Percentiles rank a stretch among this genome's conserved stretches.
Evolutionary conservation across 2,113 vertebrate species (phyloP).

Genomic region (Azemiops feae): DNA sequence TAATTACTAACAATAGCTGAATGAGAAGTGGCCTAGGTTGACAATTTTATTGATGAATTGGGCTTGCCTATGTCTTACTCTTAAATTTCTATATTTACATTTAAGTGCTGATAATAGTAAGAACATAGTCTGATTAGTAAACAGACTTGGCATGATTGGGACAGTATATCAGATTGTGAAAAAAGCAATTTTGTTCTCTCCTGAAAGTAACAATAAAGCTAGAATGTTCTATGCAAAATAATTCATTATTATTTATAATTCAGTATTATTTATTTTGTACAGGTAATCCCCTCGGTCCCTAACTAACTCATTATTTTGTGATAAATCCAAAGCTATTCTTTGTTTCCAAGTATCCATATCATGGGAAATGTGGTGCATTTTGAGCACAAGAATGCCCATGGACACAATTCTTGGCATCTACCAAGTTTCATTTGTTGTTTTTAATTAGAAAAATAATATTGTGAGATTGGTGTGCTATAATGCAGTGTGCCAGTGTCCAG

Average conservation of each 20-base stretch:
- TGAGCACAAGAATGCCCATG: not conserved
- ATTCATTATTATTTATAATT: not conserved
- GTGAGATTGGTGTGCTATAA: not conserved
- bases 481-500: not conserved
- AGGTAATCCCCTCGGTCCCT: not conserved
- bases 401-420: not conserved
- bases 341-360: not conserved
- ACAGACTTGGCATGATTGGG: constrained; percentile 60
- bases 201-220: constrained; percentile 47
- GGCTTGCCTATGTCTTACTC: constrained; percentile 56
- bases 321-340: not conserved
- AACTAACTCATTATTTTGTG: not conserved
- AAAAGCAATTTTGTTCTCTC: constrained; percentile 53
- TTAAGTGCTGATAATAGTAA: constrained; percentile 61
- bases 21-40: constrained; percentile 62
- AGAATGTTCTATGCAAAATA: constrained; percentile 26
- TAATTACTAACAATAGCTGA: constrained; percentile 62
- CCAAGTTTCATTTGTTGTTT: not conserved
- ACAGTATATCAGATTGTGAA: constrained; percentile 55
- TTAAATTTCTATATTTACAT: constrained; percentile 54
- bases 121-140: constrained; percentile 61
- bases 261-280: not conserved
- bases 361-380: not conserved
- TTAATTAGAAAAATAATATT: not conserved
- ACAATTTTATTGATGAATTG: constrained; percentile 60